Percentiles rank a stretch among this genome's conserved stretches.
phyloP scores from a whole-genome alignment of 2,888 invertebrate species.

The Chrysina gloriosa region DNA sequence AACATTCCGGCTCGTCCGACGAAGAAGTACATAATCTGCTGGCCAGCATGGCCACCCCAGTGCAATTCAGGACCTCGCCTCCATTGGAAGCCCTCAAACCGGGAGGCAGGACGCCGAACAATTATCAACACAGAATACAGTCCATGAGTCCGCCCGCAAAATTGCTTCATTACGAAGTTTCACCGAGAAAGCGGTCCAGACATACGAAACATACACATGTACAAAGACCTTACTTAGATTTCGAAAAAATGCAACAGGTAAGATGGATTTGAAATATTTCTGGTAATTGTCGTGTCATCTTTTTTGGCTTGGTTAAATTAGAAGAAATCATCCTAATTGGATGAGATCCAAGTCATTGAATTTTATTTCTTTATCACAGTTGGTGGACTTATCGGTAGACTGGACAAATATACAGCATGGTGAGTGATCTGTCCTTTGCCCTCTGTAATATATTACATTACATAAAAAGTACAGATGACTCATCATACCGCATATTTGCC shows the following conservation, averaged over 20 bases:
- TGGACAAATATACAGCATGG: too few species aligned
- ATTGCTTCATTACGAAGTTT: constrained; percentile 70
- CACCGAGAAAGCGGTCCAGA: constrained; percentile 72
- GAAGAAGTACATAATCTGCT: constrained; percentile 54
- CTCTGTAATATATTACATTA: too few species aligned
- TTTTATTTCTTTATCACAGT: too few species aligned
- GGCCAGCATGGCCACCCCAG: constrained; percentile 78
- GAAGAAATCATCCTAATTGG: too few species aligned
- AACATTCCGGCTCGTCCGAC: constrained; percentile 61
- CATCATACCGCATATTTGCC: too few species aligned
- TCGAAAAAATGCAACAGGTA: constrained; percentile 98
- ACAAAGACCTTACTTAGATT: constrained; percentile 91
- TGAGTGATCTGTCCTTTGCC: too few species aligned
- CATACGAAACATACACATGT: constrained; percentile 73
- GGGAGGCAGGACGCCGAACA: constrained; percentile 62
- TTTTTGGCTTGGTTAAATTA: neutral
- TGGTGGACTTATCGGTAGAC: too few species aligned
- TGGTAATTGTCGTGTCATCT: too few species aligned
- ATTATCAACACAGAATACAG: constrained; percentile 60
- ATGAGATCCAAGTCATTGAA: too few species aligned
- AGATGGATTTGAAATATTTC: constrained; percentile 54
- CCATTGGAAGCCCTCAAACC: constrained; percentile 91
- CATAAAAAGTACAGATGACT: too few species aligned
- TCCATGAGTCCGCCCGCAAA: constrained; percentile 67
- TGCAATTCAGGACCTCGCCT: constrained; percentile 91